phyloP scores from a whole-genome alignment of 1,140 invertebrate species.

The Diprion similis region DNA sequence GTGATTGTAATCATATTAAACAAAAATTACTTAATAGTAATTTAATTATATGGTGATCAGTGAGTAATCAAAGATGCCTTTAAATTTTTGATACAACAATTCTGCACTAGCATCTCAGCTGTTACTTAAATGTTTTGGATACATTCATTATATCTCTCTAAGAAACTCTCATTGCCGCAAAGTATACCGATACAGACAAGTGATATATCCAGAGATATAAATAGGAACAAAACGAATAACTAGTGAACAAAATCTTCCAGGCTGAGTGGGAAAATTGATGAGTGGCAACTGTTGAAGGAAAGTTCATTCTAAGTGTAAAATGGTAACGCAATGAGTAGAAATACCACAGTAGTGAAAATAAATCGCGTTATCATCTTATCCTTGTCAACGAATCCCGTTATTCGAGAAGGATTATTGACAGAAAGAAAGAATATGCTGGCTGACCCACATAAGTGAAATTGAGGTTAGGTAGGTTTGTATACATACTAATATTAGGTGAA shows the following conservation, averaged over 20 bases:
- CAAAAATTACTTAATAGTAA: not conserved
- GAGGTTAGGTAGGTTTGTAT: constrained; percentile 5
- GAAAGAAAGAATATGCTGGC: not conserved
- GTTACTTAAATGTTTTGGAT: too few species aligned
- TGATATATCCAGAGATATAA: too few species aligned
- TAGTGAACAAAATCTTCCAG: too few species aligned
- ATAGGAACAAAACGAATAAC: too few species aligned
- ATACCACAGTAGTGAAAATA: too few species aligned
- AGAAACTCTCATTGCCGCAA: too few species aligned
- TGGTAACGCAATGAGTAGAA: too few species aligned
- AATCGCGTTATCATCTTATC: not conserved
- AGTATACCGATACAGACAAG: too few species aligned
- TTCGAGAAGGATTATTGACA: not conserved
- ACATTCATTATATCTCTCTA: too few species aligned
- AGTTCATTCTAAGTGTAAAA: too few species aligned
- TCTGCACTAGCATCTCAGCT: not conserved
- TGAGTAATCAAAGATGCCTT: not conserved
- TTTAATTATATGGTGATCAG: not conserved
- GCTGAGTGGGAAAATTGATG: too few species aligned
- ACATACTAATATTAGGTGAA: constrained; percentile 7
- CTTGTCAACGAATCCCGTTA: not conserved
- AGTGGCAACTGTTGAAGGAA: too few species aligned
- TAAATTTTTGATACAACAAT: not conserved
- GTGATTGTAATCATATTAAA: not conserved
- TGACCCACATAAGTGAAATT: constrained; percentile 9